A percentile compares a stretch with the other conserved stretches of the same genome.
Evolutionary conservation across 2,797 vertebrate species (phyloP).

Genomic region (Octomys mimax): DNA sequence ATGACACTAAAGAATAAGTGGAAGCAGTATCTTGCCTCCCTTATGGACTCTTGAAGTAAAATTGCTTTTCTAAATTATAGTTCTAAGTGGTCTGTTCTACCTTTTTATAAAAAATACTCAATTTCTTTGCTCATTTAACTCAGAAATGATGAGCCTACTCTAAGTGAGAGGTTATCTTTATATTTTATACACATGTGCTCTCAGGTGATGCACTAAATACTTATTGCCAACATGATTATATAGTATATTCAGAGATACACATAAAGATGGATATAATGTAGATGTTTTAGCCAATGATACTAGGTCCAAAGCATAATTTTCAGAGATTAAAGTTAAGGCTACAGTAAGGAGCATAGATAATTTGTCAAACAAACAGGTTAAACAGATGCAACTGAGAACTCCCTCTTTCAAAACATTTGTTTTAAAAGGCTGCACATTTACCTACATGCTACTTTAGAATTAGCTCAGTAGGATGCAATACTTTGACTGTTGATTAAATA

Average conservation of each 20-base stretch:
- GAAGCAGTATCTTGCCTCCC: not conserved
- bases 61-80: not conserved
- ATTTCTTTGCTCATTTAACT: constrained; percentile 18
- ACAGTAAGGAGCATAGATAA: not conserved
- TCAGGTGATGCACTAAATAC: not conserved
- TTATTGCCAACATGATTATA: not conserved
- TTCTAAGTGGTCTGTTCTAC: not conserved
- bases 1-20: not conserved
- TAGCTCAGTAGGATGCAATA: not conserved
- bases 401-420: constrained; percentile 9
- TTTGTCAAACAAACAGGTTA: not conserved
- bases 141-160: not conserved
- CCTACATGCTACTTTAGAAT: not conserved
- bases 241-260: not conserved
- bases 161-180: not conserved
- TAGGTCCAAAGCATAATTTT: not conserved
- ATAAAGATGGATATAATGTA: constrained; percentile 10
- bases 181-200: not conserved
- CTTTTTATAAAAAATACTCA: not conserved
- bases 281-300: not conserved
- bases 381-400: not conserved
- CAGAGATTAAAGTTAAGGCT: not conserved
- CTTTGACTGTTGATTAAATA: constrained; percentile 12
- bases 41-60: not conserved
- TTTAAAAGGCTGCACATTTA: not conserved